Base-by-base conservation (phyloP, 2,888 invertebrate genomes). In the Trichopoda pennipes region DNA sequence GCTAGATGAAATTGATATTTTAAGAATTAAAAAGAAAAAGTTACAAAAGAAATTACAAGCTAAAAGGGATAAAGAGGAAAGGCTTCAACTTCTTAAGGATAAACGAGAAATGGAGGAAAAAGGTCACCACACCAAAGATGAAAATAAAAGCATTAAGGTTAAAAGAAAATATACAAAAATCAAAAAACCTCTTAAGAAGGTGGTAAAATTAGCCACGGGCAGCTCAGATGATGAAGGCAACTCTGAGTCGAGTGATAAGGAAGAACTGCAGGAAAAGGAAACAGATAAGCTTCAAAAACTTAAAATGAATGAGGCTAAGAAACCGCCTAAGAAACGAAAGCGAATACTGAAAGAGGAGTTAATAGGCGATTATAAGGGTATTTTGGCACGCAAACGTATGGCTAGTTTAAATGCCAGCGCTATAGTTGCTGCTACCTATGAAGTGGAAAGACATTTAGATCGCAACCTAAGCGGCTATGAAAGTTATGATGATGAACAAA, bases 341-440 rank as follows among this genome's bases (percentile, higher is more conserved):
- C 88, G 84, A 10, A 87, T 86, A 47, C 85, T 90, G 16, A 93
- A 93, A 85, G 91, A 92, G 58, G 93, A 93, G 58, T 92, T 90
- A 0, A 89, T 90, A 19, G 89, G 89, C 0, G 96, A 96, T 87
- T 92, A 96, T 61, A 96, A 96, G 87, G 96, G 96, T 86, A 96
- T 96, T 94, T 95, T 97, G 8, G 96, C 97, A 17, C 93, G 95
- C 85, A 97, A 97, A 89, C 93, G 97, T 38, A 97, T 97, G 97
- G 97, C 97, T 21, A 96, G 96, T 89, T 92, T 97, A 38, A 97
- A 97, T 90, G 97, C 97, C 16, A 95, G 96, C 44, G 97, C 97
- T 21, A 97, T 97, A 87, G 92, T 97, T 85, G 96, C 97, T 0
- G 97, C 97, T 21, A 96, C 96, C 85, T 97, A 97, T 87, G 96